A percentile compares a stretch with the other conserved stretches of the same genome.
Evolutionary conservation across 2,888 invertebrate species (phyloP).

Genomic region (Spisula subtruncata): DNA sequence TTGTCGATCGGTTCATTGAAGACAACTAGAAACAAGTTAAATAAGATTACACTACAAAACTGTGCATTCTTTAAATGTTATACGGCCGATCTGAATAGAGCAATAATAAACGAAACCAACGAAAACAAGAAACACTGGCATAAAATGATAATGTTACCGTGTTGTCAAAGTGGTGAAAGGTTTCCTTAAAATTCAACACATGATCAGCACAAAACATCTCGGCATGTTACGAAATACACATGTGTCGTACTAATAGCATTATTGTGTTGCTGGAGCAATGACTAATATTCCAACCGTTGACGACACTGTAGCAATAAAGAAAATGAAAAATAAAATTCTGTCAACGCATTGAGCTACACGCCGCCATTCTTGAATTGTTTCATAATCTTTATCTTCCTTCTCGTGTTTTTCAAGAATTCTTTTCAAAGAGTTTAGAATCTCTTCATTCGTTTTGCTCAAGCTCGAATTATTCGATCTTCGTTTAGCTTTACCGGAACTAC

Average conservation of each 20-base stretch:
- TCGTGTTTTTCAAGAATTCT: conserved; percentile 89
- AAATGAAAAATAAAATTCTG: conserved; percentile 89
- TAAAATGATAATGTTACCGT: no score
- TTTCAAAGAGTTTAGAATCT: conserved; percentile 88
- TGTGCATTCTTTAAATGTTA: no score
- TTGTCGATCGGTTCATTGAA: no score
- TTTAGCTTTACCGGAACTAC: conserved; percentile 41
- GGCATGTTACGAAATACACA: no score
- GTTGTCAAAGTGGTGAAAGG: no score
- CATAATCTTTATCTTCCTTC: conserved; percentile 86
- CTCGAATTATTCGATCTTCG: conserved; percentile 56
- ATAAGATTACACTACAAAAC: no score
- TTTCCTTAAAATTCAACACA: no score
- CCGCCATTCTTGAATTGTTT: conserved; percentile 89
- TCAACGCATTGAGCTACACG: conserved; percentile 89
- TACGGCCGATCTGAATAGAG: no score
- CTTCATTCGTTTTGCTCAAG: conserved; percentile 85
- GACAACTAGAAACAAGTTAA: no score
- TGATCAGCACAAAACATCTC: no score
- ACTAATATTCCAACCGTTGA: conserved; percentile 89
- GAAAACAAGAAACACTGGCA: no score
- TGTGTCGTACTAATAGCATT: not conserved
- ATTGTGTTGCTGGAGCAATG: conserved; percentile 87
- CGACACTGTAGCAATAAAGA: conserved; percentile 88
- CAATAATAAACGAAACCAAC: no score